Percentiles rank a stretch among this genome's conserved stretches.
phyloP scores from a whole-genome alignment of 2,113 vertebrate genomes.

The Pelecanoides urinatrix region DNA sequence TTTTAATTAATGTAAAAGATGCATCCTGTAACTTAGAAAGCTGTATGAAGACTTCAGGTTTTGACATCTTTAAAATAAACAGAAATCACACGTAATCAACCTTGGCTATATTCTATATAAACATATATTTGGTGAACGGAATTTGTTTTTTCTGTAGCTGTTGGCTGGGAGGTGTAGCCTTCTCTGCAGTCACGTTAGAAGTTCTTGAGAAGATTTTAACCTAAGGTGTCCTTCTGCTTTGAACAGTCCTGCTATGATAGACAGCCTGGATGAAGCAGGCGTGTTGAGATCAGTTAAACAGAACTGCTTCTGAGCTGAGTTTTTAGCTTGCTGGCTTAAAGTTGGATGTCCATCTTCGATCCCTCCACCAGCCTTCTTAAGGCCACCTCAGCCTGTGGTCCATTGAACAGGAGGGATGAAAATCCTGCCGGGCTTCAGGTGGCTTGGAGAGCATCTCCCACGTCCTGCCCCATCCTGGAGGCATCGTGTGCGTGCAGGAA shows the following conservation, averaged over 20 bases:
- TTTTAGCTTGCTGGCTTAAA: neutral
- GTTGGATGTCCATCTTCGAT: neutral
- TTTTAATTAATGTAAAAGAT: neutral
- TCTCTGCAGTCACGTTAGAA: neutral
- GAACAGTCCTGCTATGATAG: neutral
- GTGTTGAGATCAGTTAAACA: neutral
- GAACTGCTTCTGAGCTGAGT: neutral
- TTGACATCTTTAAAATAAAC: neutral
- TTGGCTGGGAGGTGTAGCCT: neutral
- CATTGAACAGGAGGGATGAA: neutral
- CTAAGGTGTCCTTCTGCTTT: neutral
- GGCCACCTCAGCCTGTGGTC: neutral
- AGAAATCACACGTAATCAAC: neutral
- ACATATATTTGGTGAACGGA: rapidly evolving
- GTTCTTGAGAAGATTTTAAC: neutral
- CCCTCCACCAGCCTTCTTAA: neutral
- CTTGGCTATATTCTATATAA: neutral
- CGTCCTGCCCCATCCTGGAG: neutral
- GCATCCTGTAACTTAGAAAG: neutral
- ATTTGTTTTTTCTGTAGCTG: neutral
- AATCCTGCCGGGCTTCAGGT: neutral
- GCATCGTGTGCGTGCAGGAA: neutral
- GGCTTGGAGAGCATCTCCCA: neutral
- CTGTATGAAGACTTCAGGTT: neutral
- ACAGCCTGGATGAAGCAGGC: neutral